phyloP scores from a whole-genome alignment of 2,797 vertebrate genomes.

The Botia kubotai region DNA sequence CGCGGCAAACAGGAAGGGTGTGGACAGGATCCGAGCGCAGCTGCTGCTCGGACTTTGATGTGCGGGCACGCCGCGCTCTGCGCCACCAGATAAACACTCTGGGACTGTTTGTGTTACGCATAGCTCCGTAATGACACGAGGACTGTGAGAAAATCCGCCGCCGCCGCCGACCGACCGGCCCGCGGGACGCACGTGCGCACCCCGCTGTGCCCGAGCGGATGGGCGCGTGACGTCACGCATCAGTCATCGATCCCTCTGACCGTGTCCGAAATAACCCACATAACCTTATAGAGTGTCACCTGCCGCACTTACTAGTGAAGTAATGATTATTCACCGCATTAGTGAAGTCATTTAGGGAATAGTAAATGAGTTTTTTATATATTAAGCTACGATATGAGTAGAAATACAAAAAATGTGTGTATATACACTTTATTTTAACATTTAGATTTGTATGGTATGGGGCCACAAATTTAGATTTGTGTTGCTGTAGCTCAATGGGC shows the following conservation, averaged over 20 bases:
- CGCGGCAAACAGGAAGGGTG: constrained; percentile 86
- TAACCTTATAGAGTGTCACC: no score
- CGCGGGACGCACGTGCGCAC: constrained; percentile 54
- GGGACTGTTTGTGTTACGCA: constrained; percentile 77
- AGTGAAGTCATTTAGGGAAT: no score
- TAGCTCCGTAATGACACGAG: constrained; percentile 70
- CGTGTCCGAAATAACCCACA: no score
- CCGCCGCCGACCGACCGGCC: constrained; percentile 24
- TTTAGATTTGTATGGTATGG: not conserved
- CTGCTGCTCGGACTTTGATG: constrained; percentile 82
- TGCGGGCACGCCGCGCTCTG: constrained; percentile 75
- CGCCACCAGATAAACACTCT: constrained; percentile 80
- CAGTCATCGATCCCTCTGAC: no score
- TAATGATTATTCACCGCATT: no score
- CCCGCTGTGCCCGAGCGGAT: constrained; percentile 48
- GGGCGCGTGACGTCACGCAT: constrained; percentile 49
- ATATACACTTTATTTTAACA: not conserved
- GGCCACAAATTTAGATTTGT: not conserved
- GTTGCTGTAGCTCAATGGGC: no score
- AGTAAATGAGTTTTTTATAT: not conserved
- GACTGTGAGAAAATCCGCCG: constrained; percentile 59
- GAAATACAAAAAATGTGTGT: not conserved
- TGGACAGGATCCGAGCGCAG: constrained; percentile 83
- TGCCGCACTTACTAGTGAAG: no score
- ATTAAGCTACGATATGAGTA: not conserved